Percentiles rank a stretch among this genome's conserved stretches.
Evolutionary conservation across 1,140 invertebrate species (phyloP).

Genomic region (Sycobia sp.): DNA sequence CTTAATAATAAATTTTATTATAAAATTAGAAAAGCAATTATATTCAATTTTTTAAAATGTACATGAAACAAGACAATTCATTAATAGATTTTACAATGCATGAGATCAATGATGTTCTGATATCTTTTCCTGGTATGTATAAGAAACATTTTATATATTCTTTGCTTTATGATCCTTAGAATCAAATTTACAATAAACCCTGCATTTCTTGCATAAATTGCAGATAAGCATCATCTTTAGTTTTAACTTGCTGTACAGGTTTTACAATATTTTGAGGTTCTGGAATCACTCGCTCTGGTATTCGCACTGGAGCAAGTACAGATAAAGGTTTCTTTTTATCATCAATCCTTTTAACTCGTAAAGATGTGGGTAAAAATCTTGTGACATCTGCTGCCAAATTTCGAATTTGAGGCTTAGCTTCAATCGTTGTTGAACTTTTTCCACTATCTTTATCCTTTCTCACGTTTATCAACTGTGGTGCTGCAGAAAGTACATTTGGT

Average conservation of each 20-base stretch:
- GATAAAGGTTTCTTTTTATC: conserved; percentile 63
- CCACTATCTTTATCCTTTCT: conserved; percentile 67
- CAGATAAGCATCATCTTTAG: conserved; percentile 96
- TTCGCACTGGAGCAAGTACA: conserved; percentile 53
- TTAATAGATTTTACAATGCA: no score
- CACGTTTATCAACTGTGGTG: conserved; percentile 76
- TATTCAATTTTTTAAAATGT: no score
- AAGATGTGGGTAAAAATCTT: conserved; percentile 88
- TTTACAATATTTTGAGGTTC: conserved; percentile 33
- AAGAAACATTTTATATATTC: no score
- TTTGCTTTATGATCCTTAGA: no score
- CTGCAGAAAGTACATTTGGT: conserved; percentile 80
- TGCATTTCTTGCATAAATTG: conserved; percentile 99
- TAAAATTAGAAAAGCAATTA: no score
- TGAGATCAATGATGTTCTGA: no score
- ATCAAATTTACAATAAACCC: conserved; percentile 72
- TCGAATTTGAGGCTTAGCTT: conserved; percentile 93
- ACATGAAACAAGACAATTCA: no score
- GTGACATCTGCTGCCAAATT: conserved; percentile 95
- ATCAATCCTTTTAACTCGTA: conserved; percentile 87
- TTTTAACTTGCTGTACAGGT: conserved; percentile 60
- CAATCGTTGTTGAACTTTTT: conserved; percentile 80
- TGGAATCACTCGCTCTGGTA: conserved; percentile 53
- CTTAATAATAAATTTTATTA: no score
- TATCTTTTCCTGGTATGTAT: no score